Evolutionary conservation across 2,113 vertebrate species (phyloP).

Genomic region (Atherinomorus stipes): DNA sequence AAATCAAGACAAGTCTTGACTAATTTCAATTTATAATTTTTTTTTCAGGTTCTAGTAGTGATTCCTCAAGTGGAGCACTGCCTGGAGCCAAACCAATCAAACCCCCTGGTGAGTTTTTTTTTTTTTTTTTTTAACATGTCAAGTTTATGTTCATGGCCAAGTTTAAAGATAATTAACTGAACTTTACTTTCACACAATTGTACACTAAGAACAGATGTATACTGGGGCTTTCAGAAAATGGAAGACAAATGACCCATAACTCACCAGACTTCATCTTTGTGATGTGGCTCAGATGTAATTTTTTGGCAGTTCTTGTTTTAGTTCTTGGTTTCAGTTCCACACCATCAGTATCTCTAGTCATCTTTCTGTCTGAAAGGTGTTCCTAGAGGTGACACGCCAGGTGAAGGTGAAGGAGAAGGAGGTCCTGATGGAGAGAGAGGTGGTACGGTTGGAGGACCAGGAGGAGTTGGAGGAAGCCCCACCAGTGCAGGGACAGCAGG

Average conservation of each 20-base stretch:
- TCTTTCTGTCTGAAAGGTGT: conserved; percentile 53
- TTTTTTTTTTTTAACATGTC: no score
- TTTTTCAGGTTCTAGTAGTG: conserved; percentile 62
- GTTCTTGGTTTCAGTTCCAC: neutral
- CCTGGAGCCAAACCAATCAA: conserved; percentile 79
- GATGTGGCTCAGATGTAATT: no score
- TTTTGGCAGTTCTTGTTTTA: no score
- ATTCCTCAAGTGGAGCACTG: conserved; percentile 46
- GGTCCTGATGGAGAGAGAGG: conserved; percentile 67
- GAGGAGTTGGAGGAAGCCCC: conserved; percentile 43
- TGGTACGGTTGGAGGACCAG: conserved; percentile 26
- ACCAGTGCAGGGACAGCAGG: conserved; percentile 24
- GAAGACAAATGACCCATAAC: no score
- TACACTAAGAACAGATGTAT: no score
- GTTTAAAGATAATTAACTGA: no score
- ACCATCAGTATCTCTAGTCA: neutral
- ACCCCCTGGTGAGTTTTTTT: conserved; percentile 82
- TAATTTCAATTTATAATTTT: conserved; percentile 3
- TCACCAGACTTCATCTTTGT: no score
- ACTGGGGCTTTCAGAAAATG: no score
- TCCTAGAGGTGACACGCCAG: conserved; percentile 83
- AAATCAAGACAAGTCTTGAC: neutral
- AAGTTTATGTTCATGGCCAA: no score
- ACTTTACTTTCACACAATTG: no score
- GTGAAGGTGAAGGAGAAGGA: conserved; percentile 75